A percentile compares a stretch with the other conserved stretches of the same genome.
Evolutionary conservation across 2,797 vertebrate species (phyloP).

Genomic region (Eupleurogrammus muticus): DNA sequence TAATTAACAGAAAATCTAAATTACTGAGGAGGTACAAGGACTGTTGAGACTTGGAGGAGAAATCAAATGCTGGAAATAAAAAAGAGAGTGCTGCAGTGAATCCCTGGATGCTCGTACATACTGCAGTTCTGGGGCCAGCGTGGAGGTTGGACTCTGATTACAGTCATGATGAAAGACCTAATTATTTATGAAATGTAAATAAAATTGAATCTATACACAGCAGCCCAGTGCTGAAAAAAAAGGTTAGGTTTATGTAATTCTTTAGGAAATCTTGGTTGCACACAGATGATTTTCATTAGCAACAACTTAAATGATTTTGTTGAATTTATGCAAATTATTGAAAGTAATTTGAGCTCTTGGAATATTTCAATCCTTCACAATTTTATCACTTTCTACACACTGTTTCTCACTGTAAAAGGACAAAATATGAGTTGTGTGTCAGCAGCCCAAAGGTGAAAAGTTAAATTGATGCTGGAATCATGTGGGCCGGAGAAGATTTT

Average conservation of each 20-base stretch:
- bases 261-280: too few relatives aligned
- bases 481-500: too few relatives aligned
- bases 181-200: conserved; percentile 38
- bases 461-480: too few relatives aligned
- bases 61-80: conserved; percentile 56
- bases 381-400: too few relatives aligned
- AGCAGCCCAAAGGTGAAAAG: too few relatives aligned
- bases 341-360: too few relatives aligned
- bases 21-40: conserved; percentile 24
- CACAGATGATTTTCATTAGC: too few relatives aligned
- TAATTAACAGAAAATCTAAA: conserved; percentile 61
- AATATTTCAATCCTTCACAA: too few relatives aligned
- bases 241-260: background rate
- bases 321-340: too few relatives aligned
- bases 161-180: conserved; percentile 35
- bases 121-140: conserved; percentile 34
- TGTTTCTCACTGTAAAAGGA: too few relatives aligned
- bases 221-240: background rate
- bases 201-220: conserved; percentile 11
- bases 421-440: too few relatives aligned
- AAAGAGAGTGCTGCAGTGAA: conserved; percentile 25
- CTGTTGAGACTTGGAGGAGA: conserved; percentile 44
- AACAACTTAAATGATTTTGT: too few relatives aligned
- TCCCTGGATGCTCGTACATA: conserved; percentile 31
- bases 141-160: conserved; percentile 40